These are phyloP conservation scores for Valencia hispanica DNA, from an alignment of 2,797 vertebrate species.

Conservation along the genomic window DNA sequence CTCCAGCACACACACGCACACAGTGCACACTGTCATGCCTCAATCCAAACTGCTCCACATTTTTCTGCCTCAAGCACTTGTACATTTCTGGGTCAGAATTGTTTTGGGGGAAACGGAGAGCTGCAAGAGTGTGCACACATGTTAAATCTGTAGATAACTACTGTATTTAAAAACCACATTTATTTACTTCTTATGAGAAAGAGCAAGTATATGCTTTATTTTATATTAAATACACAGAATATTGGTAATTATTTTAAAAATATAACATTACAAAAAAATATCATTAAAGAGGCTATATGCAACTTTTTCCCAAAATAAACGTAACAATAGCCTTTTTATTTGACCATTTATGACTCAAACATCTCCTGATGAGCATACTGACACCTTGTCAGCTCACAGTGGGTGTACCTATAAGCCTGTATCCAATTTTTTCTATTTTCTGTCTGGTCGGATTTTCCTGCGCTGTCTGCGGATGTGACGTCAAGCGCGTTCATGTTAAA, in stretches of 20 bases:
- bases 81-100: slow-evolving; percentile 39
- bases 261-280: no score
- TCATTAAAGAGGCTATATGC: no score
- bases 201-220: neutral
- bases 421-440: no score
- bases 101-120: slow-evolving; percentile 42
- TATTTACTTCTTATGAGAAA: neutral
- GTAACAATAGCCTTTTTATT: no score
- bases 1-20: slow-evolving; percentile 2
- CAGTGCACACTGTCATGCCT: neutral
- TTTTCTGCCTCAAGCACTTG: slow-evolving; percentile 40
- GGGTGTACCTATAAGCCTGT: no score
- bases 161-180: neutral
- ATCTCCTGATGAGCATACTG: no score
- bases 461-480: no score
- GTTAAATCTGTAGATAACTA: neutral
- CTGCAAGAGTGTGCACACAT: slow-evolving; percentile 15
- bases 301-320: no score
- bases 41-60: slow-evolving; percentile 29
- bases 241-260: neutral
- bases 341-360: no score
- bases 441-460: no score
- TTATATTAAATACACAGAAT: neutral
- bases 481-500: no score
- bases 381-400: no score